Conservation (phyloP, 2,797 vertebrate species). For the Aplochiton taeniatus region DNA sequence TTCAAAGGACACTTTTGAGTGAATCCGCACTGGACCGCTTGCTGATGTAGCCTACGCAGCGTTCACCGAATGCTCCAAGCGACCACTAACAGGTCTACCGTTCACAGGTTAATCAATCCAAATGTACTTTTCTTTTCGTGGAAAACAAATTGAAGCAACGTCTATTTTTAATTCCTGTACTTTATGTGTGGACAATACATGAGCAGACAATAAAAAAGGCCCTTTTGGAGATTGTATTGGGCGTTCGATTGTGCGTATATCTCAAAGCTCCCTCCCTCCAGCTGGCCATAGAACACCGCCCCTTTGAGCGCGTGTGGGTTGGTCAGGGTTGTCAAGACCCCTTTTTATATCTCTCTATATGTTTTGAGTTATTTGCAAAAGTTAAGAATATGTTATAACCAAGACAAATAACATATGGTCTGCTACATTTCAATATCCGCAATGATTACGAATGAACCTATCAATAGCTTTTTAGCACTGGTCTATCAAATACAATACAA, state of each 20-base stretch:
- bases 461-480: too few species aligned
- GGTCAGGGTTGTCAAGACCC: slow-evolving; percentile 23
- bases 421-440: too few species aligned
- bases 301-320: slow-evolving; percentile 42
- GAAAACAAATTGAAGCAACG: too few species aligned
- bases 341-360: neutral
- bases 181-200: neutral
- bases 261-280: slow-evolving; percentile 22
- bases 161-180: neutral
- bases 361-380: neutral
- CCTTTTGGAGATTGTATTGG: slow-evolving; percentile 37
- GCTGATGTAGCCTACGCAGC: slow-evolving; percentile 25
- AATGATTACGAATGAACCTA: too few species aligned
- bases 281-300: slow-evolving; percentile 55
- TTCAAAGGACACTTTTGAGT: slow-evolving; percentile 13
- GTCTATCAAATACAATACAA: too few species aligned
- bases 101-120: neutral
- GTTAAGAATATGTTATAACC: too few species aligned
- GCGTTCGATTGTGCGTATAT: slow-evolving; percentile 18
- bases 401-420: too few species aligned
- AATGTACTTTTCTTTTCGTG: neutral
- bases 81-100: neutral
- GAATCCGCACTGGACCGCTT: neutral
- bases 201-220: slow-evolving; percentile 45
- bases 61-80: neutral